A percentile compares a stretch with the other conserved stretches of the same genome.
Evolutionary conservation across 2,113 vertebrate species (phyloP).

Genomic region (Opisthocomus hoazin): DNA sequence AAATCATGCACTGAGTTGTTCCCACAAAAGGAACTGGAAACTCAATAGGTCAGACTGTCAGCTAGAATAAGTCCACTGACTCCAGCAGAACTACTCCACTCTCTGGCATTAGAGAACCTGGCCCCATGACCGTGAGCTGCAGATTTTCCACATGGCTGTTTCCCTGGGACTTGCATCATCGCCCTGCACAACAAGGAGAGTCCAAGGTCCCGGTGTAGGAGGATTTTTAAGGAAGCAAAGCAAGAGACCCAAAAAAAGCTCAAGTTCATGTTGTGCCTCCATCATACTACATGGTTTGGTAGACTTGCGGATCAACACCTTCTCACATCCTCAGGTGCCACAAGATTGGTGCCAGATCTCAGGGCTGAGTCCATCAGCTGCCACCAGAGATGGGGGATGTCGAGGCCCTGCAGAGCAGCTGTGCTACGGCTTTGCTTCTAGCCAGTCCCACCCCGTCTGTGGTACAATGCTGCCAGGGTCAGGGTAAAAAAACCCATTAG

Average conservation of each 20-base stretch:
- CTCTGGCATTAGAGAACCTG: constrained; percentile 17
- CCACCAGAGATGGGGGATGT: not conserved
- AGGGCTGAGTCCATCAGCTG: not conserved
- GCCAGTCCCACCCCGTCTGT: not conserved
- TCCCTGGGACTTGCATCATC: not conserved
- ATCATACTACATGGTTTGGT: not conserved
- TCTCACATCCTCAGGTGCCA: not conserved
- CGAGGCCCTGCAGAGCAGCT: not conserved
- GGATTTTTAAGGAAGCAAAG: constrained; percentile 6
- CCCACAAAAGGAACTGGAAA: constrained; percentile 44
- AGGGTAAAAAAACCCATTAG: fast-evolving
- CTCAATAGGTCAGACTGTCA: constrained; percentile 12
- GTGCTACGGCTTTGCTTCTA: not conserved
- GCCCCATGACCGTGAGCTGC: not conserved
- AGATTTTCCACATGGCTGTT: constrained; percentile 11
- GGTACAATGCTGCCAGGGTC: not conserved
- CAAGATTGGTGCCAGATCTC: not conserved
- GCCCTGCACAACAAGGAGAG: not conserved
- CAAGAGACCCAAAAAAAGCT: not conserved
- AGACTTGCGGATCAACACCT: not conserved
- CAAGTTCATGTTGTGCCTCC: not conserved
- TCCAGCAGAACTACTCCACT: not conserved
- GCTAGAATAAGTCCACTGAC: constrained; percentile 14
- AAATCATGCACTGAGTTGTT: not conserved
- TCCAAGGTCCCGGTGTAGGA: not conserved